Base-by-base conservation (phyloP, 2,113 vertebrate genomes). In the Pachypanchax playfairii region DNA sequence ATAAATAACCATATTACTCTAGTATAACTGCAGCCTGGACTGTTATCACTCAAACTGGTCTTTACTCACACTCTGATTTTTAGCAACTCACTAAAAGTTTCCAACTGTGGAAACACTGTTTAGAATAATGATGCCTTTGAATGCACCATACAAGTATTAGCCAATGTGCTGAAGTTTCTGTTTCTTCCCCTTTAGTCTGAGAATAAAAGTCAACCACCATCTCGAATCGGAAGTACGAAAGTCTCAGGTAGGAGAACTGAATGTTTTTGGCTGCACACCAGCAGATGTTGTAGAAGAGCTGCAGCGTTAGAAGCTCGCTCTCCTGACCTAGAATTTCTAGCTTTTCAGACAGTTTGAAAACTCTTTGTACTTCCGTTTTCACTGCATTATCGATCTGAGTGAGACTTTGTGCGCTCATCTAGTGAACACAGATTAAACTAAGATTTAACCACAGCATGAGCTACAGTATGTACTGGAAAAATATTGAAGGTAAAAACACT, bases 191-290 rank as follows among this genome's bases (percentile, higher is more conserved):
- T 67, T 46, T 70, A 92, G 91, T 36, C 65, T 50, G 82, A 59
- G n/a, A 68, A 26, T 55, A 31, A 59, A 43, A 87, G n/a, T 20
- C 68, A 82, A 44, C 82, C 72, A 6, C 92, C 92, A 1, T 61
- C 42, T 24, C 87, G 91, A 24, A 66, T 3, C 46, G 18, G 21
- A 50, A 52, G 10, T 22, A 59, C 53, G 35, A 81, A 75, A 38
- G 38, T 24, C 10, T 2, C 85, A 86, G 90, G 92, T 91, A 89
- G 83, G 87, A 72, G n/a, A 54, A 31, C 15, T 12, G 26, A 24
- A 43, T 53, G 50, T 25, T 14, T 55, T 38, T 25, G 33, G 50
- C 18, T 18, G 26, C 17, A 31, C 10, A 20, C 12, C 48, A 20
- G 48, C 9, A 3, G n/a, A 33, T 50, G n/a, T n/a, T 1, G 3